Conservation (phyloP, 2,797 vertebrate genomes). For the Sandelia bainsii region DNA sequence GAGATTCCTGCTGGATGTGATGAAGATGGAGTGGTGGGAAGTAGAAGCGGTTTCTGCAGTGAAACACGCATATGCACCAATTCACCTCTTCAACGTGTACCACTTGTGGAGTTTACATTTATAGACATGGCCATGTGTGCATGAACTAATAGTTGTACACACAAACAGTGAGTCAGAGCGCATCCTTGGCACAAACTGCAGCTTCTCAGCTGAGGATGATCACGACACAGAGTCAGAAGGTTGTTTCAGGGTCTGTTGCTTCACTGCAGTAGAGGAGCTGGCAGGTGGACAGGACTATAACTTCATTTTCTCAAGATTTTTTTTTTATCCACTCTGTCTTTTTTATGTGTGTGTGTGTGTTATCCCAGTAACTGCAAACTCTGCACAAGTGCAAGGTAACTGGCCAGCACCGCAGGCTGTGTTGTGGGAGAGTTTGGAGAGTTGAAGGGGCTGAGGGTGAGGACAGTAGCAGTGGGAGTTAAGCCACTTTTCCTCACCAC, state of each 20-base stretch:
- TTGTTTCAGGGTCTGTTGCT: conserved; percentile 68
- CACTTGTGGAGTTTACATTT: background rate
- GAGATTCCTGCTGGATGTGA: conserved; percentile 63
- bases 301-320: conserved; percentile 63
- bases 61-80: conserved; percentile 16
- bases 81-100: conserved; percentile 15
- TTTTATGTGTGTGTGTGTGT: conserved; percentile 29
- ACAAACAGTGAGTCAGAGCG: conserved; percentile 58
- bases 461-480: conserved; percentile 61
- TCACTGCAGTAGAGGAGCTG: conserved; percentile 66
- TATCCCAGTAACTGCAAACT: conserved; percentile 69
- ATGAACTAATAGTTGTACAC: background rate
- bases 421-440: conserved; percentile 53
- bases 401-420: conserved; percentile 50
- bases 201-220: conserved; percentile 57
- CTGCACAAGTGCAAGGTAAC: conserved; percentile 67
- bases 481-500: conserved; percentile 60
- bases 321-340: conserved; percentile 30
- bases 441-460: conserved; percentile 53
- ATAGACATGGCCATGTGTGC: background rate
- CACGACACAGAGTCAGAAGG: conserved; percentile 58
- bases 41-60: conserved; percentile 41
- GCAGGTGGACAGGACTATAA: conserved; percentile 65
- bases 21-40: conserved; percentile 63
- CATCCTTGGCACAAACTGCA: conserved; percentile 34